phyloP scores from a whole-genome alignment of 2,888 invertebrate species.

The Muscina levida region DNA sequence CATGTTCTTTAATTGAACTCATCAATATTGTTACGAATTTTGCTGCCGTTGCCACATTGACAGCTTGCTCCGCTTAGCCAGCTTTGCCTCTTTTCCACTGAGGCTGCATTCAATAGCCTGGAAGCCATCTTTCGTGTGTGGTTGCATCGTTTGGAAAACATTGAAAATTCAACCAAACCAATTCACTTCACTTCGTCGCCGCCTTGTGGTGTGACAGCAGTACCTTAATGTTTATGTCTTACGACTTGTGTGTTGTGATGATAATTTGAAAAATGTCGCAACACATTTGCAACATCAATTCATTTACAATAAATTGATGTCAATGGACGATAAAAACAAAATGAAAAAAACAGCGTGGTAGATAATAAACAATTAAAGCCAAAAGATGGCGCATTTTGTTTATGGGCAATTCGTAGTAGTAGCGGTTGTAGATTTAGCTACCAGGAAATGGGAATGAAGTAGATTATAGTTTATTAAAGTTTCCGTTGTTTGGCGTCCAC shows the following conservation, averaged over 20 bases:
- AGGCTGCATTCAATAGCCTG: too few relatives aligned
- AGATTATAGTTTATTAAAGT: too few relatives aligned
- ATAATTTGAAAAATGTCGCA: slow-evolving; percentile 69
- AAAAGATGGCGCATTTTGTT: too few relatives aligned
- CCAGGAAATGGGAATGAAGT: too few relatives aligned
- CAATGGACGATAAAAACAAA: slow-evolving; percentile 54
- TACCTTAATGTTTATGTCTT: slow-evolving; percentile 34
- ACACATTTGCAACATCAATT: slow-evolving; percentile 71
- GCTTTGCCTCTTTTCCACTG: neutral
- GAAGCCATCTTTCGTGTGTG: too few relatives aligned
- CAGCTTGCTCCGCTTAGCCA: neutral
- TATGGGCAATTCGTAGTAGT: too few relatives aligned
- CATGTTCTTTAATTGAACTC: slow-evolving; percentile 78
- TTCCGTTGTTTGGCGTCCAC: too few relatives aligned
- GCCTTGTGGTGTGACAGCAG: neutral
- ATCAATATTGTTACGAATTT: slow-evolving; percentile 74
- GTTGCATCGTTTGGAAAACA: neutral
- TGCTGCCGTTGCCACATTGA: slow-evolving; percentile 63
- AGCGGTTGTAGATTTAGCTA: too few relatives aligned
- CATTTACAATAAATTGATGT: slow-evolving; percentile 69
- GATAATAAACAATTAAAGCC: too few relatives aligned
- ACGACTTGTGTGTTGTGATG: neutral
- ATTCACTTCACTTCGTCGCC: neutral
- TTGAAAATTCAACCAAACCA: neutral
- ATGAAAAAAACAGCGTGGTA: too few relatives aligned